Conservation (phyloP, 64 coral and sea anemone genomes). For the Platygyra sinensis region DNA sequence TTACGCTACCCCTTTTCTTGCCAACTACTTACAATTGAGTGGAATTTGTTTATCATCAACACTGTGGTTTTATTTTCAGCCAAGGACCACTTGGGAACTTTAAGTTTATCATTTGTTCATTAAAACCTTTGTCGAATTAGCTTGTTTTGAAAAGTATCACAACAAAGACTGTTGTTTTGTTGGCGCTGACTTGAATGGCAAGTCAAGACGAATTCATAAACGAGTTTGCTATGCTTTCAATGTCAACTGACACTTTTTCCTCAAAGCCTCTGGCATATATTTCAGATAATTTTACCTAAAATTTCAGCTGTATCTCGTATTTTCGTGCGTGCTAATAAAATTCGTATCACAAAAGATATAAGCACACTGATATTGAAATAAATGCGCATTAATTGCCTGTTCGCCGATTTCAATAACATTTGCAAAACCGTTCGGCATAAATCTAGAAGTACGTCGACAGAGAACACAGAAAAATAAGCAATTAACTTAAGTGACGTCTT, state of each 20-base stretch:
- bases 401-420: background rate
- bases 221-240: background rate
- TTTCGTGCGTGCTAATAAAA: too few species aligned
- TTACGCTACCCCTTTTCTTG: too few species aligned
- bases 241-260: background rate
- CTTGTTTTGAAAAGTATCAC: background rate
- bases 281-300: background rate
- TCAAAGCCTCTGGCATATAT: background rate
- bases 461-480: background rate
- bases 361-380: background rate
- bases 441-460: background rate
- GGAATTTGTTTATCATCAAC: too few species aligned
- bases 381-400: background rate
- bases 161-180: background rate
- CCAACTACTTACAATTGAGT: too few species aligned
- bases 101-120: background rate
- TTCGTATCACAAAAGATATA: background rate
- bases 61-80: too few species aligned
- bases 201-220: background rate
- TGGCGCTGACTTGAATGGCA: background rate
- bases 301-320: background rate
- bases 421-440: background rate
- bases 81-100: background rate
- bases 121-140: background rate
- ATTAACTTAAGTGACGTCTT: background rate